phyloP scores from a whole-genome alignment of 2,888 invertebrate species.

The Torymus aiolomorphi region DNA sequence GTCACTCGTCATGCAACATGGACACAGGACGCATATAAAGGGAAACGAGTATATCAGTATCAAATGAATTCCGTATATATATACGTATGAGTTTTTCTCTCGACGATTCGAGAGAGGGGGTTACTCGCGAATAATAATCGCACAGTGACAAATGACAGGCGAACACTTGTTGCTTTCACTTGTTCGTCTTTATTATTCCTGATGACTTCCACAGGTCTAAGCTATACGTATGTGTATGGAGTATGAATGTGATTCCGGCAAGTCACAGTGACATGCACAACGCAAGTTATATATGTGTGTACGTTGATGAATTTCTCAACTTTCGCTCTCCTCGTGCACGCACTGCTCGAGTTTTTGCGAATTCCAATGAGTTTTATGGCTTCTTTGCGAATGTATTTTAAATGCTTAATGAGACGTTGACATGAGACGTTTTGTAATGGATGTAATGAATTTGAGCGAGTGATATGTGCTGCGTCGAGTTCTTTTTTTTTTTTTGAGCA shows the following conservation, averaged over 20 bases:
- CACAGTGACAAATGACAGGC: slow-evolving; percentile 13
- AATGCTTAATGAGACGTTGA: slow-evolving; percentile 1
- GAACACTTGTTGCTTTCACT: slow-evolving; percentile 4
- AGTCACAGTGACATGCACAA: slow-evolving; percentile 28
- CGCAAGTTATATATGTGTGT: background rate
- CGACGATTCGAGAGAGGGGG: background rate
- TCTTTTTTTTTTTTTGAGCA: background rate
- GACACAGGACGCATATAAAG: slow-evolving; percentile 4
- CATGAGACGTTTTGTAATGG: background rate
- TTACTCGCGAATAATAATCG: slow-evolving; percentile 31
- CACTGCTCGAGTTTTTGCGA: background rate
- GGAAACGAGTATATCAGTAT: slow-evolving; percentile 4
- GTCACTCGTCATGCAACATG: slow-evolving; percentile 17
- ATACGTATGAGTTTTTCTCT: background rate
- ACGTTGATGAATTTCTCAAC: background rate
- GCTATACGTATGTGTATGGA: background rate
- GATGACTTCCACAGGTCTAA: background rate
- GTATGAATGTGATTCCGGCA: background rate
- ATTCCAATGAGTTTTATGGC: background rate
- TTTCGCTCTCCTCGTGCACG: slow-evolving; percentile 7
- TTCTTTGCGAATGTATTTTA: background rate
- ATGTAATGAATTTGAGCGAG: background rate
- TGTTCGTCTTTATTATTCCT: slow-evolving; percentile 13
- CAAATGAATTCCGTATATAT: slow-evolving; percentile 19
- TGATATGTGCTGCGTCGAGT: too few species aligned